These are phyloP conservation scores for Phalanger gymnotis DNA, from an alignment of 2,797 vertebrate genomes.

Conservation along the genomic window DNA sequence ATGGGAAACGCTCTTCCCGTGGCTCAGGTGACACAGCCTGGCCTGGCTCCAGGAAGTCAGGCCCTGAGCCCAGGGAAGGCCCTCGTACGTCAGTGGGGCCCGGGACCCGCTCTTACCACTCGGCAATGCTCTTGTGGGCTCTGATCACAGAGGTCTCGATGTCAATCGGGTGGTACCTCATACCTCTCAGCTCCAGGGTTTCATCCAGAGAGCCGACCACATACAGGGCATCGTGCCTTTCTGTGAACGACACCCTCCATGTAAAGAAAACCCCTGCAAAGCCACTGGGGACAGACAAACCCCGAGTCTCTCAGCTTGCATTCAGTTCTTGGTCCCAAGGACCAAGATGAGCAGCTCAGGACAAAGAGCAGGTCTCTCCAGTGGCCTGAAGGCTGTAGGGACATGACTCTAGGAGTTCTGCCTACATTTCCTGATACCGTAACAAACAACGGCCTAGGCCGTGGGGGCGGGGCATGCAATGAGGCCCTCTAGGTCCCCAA, in stretches of 20 bases:
- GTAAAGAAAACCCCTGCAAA: background rate
- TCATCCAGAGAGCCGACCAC: slow-evolving; percentile 93
- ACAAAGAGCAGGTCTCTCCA: background rate
- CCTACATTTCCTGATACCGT: background rate
- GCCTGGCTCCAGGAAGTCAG: background rate
- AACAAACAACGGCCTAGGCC: no score
- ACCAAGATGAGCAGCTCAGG: background rate
- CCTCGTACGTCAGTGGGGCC: no score
- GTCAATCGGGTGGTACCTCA: slow-evolving; percentile 94
- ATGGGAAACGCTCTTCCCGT: no score
- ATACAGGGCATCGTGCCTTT: slow-evolving; percentile 92
- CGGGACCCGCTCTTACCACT: slow-evolving; percentile 87
- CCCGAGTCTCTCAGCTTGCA: fast-evolving
- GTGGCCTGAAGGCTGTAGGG: no score
- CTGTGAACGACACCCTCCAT: slow-evolving; percentile 75
- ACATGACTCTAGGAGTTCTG: background rate
- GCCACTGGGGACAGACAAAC: fast-evolving
- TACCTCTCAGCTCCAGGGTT: slow-evolving; percentile 92
- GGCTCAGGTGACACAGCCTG: no score
- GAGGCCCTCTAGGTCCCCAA: no score
- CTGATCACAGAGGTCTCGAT: slow-evolving; percentile 93
- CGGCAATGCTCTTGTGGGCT: slow-evolving; percentile 93
- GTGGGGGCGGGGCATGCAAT: no score
- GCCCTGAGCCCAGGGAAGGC: no score
- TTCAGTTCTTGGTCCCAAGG: background rate